Conservation (phyloP, 2,888 invertebrate genomes). For the Catocala fraxini region DNA sequence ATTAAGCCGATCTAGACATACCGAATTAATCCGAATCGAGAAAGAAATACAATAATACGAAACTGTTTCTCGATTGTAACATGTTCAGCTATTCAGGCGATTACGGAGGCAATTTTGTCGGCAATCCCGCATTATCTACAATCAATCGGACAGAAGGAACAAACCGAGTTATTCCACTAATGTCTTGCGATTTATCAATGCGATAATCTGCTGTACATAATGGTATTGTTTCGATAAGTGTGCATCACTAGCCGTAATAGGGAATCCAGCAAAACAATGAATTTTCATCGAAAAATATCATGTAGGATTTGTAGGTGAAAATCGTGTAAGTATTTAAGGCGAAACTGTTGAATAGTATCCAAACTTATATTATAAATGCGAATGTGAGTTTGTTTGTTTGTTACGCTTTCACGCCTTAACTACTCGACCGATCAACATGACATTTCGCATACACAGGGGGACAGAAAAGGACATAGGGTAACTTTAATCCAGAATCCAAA, state of each 20-base stretch:
- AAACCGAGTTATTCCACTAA: conserved; percentile 68
- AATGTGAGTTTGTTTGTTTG: too few species aligned
- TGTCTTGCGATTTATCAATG: conserved; percentile 73
- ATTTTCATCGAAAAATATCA: too few species aligned
- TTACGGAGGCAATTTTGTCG: conserved; percentile 69
- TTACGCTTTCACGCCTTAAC: too few species aligned
- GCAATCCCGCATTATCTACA: conserved; percentile 78
- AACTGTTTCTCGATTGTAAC: conserved; percentile 34
- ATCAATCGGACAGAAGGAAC: conserved; percentile 81
- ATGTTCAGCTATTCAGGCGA: conserved; percentile 46
- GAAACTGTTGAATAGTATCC: too few species aligned
- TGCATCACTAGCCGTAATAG: neutral
- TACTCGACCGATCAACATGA: too few species aligned
- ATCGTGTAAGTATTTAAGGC: too few species aligned
- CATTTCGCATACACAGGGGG: too few species aligned
- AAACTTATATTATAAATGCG: too few species aligned
- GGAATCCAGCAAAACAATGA: too few species aligned
- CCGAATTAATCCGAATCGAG: conserved; percentile 6
- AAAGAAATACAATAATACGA: conserved; percentile 14
- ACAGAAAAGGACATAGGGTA: too few species aligned
- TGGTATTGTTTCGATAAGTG: conserved; percentile 9
- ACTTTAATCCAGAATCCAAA: too few species aligned
- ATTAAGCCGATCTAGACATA: conserved; percentile 7
- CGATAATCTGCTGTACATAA: conserved; percentile 42
- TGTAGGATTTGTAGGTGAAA: too few species aligned